phyloP scores from a whole-genome alignment of 2,797 vertebrate species.

The Intellagama lesueurii region DNA sequence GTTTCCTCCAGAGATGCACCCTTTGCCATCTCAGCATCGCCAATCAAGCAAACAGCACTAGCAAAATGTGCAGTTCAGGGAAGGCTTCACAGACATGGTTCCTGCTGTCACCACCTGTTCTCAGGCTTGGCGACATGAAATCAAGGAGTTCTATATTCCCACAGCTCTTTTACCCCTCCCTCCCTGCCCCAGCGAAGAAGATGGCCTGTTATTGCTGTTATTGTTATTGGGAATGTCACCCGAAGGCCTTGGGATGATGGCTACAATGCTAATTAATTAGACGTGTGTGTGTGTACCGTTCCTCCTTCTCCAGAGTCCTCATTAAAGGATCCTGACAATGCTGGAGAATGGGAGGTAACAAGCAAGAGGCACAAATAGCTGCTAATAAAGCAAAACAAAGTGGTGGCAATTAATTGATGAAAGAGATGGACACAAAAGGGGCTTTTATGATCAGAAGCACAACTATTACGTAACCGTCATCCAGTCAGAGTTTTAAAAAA shows the following conservation, averaged over 20 bases:
- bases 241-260: conserved; percentile 50
- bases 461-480: not conserved
- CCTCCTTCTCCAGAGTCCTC: conserved; percentile 42
- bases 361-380: not conserved
- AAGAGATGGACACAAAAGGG: not conserved
- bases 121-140: conserved; percentile 13
- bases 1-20: not conserved
- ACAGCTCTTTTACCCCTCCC: not conserved
- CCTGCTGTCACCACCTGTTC: conserved; percentile 16
- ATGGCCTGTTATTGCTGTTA: conserved; percentile 53
- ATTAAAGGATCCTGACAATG: conserved; percentile 15
- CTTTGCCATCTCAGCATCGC: not conserved
- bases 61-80: not conserved
- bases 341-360: conserved; percentile 14
- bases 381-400: conserved; percentile 24
- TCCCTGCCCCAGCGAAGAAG: conserved; percentile 16
- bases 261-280: conserved; percentile 50
- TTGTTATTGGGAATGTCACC: conserved; percentile 57
- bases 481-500: no score
- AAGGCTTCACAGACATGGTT: not conserved
- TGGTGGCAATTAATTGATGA: not conserved
- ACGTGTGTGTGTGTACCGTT: conserved; percentile 15
- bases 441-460: conserved; percentile 10
- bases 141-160: conserved; percentile 11
- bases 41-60: not conserved